phyloP scores from a whole-genome alignment of 1,140 invertebrate genomes.

The Bombyx mori region DNA sequence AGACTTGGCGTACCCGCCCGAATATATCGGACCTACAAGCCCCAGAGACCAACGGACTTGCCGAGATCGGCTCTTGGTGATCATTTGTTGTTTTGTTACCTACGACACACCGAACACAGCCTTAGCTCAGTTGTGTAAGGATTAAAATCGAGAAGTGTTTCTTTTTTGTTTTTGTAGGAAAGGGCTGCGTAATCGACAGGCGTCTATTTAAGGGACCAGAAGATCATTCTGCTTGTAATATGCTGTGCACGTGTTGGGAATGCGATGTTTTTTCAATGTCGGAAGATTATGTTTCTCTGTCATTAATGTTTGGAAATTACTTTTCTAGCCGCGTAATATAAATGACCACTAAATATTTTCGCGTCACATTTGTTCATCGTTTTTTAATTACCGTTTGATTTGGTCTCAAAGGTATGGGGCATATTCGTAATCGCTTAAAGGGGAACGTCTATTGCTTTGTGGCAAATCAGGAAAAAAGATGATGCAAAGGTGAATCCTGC shows the following conservation, averaged over 20 bases:
- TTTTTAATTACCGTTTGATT: no score
- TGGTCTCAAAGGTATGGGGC: no score
- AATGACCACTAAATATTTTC: no score
- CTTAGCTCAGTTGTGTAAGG: slow-evolving; percentile 16
- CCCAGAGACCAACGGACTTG: slow-evolving; percentile 38
- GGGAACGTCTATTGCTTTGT: no score
- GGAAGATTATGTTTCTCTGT: no score
- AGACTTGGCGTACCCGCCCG: slow-evolving; percentile 27
- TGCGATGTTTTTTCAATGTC: slow-evolving; percentile 3
- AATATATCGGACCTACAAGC: slow-evolving; percentile 46
- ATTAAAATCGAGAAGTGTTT: slow-evolving; percentile 3
- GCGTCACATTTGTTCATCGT: no score
- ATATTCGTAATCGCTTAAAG: no score
- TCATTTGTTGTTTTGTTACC: slow-evolving; percentile 24
- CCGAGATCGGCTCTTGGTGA: slow-evolving; percentile 23
- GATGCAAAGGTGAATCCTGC: no score
- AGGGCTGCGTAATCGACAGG: slow-evolving; percentile 31
- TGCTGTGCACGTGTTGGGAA: slow-evolving; percentile 36
- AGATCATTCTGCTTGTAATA: slow-evolving; percentile 49
- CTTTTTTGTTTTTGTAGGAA: slow-evolving; percentile 31
- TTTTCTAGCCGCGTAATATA: no score
- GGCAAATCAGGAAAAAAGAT: no score
- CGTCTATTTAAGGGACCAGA: slow-evolving; percentile 37
- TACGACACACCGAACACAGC: slow-evolving; percentile 14
- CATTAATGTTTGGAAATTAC: no score